phyloP scores from a whole-genome alignment of 2,797 vertebrate genomes.

The Cynodonichthys magdalenae region DNA sequence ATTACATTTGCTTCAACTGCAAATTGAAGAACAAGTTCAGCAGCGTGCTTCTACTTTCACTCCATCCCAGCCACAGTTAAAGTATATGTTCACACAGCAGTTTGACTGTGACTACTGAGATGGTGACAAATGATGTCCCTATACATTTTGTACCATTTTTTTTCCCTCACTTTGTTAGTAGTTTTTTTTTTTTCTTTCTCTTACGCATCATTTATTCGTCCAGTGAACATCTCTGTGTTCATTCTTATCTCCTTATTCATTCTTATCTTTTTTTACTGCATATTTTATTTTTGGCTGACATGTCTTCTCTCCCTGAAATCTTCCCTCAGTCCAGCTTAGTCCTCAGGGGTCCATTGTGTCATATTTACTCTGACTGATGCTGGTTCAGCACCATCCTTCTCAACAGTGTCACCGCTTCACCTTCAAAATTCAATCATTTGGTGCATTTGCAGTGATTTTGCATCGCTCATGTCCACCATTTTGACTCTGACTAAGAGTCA shows the following conservation, averaged over 20 bases:
- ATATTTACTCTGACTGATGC: conserved; percentile 66
- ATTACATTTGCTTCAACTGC: conserved; percentile 40
- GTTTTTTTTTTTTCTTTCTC: background rate
- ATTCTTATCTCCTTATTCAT: background rate
- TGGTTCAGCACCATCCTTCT: conserved; percentile 57
- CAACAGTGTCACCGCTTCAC: conserved; percentile 60
- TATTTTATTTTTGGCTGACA: conserved; percentile 13
- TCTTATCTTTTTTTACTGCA: conserved; percentile 7
- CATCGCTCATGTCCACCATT: conserved; percentile 57
- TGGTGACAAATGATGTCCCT: conserved; percentile 35
- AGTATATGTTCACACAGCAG: conserved; percentile 5
- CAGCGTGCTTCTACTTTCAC: conserved; percentile 23
- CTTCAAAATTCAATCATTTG: conserved; percentile 78
- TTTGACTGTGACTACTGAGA: conserved; percentile 13
- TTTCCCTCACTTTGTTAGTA: conserved; percentile 5
- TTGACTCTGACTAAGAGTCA: conserved; percentile 51
- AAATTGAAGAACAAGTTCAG: conserved; percentile 25
- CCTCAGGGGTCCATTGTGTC: conserved; percentile 40
- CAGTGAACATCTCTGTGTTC: background rate
- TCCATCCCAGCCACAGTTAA: conserved; percentile 14
- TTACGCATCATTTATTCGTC: conserved; percentile 9
- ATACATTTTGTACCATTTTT: conserved; percentile 13
- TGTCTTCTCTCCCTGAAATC: conserved; percentile 19
- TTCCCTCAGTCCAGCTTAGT: conserved; percentile 14
- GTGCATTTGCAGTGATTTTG: conserved; percentile 56